Conservation (phyloP, 2,113 vertebrate species). For the Fregata magnificens region DNA sequence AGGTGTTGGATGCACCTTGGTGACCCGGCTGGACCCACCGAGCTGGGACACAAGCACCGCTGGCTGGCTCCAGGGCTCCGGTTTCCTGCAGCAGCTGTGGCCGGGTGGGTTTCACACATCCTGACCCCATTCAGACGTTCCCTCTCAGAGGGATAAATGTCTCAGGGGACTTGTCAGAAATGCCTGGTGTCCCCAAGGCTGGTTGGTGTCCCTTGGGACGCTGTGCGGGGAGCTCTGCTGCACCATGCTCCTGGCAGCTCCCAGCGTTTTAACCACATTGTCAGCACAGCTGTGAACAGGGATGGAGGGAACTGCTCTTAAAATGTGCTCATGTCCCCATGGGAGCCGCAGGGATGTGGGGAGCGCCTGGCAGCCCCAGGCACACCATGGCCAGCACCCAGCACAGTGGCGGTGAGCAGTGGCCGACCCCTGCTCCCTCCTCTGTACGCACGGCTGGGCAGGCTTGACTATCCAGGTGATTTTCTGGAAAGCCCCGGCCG, state of each 20-base stretch:
- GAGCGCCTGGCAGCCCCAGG: background rate
- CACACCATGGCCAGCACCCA: accelerated
- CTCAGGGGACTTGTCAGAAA: background rate
- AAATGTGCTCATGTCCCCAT: accelerated
- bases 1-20: background rate
- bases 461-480: accelerated
- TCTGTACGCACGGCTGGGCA: accelerated
- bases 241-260: accelerated
- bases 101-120: background rate
- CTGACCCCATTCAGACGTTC: accelerated
- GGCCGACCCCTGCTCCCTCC: background rate
- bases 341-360: accelerated
- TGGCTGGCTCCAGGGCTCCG: background rate
- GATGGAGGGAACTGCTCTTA: background rate
- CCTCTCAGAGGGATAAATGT: background rate
- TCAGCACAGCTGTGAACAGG: background rate
- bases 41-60: background rate
- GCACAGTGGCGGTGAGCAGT: background rate
- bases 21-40: accelerated
- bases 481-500: accelerated
- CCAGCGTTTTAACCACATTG: accelerated
- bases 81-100: background rate
- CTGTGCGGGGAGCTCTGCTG: background rate
- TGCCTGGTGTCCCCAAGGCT: background rate
- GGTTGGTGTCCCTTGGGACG: background rate